phyloP scores from a whole-genome alignment of 2,888 invertebrate genomes.

The Drosophila gaucha region DNA sequence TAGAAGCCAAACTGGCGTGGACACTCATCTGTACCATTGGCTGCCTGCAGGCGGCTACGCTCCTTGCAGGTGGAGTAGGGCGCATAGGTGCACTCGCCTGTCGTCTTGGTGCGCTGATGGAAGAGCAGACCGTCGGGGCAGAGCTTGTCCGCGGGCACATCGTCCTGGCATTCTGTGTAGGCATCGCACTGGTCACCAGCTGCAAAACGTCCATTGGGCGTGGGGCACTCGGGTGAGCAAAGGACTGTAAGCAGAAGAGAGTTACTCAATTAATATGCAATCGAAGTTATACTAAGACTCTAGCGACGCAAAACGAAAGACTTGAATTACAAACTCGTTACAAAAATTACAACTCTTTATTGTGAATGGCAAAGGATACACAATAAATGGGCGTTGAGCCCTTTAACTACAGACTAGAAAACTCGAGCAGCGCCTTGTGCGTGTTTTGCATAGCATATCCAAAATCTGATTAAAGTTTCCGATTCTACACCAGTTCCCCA shows the following conservation, averaged over 20 bases:
- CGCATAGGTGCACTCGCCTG: constrained; percentile 92
- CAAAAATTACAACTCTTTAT: constrained; percentile 31
- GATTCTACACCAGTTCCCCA: not conserved
- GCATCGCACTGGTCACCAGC: constrained; percentile 90
- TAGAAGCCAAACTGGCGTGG: constrained; percentile 88
- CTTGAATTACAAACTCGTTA: constrained; percentile 36
- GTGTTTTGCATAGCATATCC: constrained; percentile 40
- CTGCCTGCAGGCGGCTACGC: constrained; percentile 87
- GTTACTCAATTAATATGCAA: not conserved
- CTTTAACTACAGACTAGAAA: constrained; percentile 78
- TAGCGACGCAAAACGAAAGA: constrained; percentile 35
- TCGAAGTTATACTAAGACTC: too few species aligned
- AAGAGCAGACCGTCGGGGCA: constrained; percentile 93
- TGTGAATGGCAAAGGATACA: constrained; percentile 47
- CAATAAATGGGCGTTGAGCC: constrained; percentile 43
- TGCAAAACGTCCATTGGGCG: constrained; percentile 89
- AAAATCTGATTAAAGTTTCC: constrained; percentile 21
- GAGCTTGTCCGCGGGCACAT: constrained; percentile 89
- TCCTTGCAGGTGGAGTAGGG: constrained; percentile 91
- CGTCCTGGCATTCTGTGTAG: constrained; percentile 89
- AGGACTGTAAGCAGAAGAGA: constrained; percentile 52
- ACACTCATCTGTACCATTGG: constrained; percentile 89
- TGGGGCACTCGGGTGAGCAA: constrained; percentile 85
- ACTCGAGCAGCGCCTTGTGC: constrained; percentile 63
- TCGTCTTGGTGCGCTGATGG: constrained; percentile 86